These are phyloP conservation scores for Lampris incognitus DNA, from an alignment of 2,113 vertebrate species.

Conservation along the genomic window DNA sequence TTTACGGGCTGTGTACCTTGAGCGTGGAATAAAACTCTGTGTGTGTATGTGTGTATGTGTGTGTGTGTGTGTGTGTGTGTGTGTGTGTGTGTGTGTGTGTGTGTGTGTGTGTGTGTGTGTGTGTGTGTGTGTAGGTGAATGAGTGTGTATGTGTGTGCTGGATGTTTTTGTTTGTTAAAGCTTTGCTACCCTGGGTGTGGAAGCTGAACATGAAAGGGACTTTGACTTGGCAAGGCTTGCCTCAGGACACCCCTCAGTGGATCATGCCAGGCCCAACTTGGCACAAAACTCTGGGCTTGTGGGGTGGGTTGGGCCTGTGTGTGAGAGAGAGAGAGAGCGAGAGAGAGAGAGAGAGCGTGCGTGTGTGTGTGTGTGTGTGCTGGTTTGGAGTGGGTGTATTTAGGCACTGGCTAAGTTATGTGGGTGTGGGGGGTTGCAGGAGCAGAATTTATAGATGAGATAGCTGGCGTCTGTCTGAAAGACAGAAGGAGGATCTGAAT, in stretches of 20 bases:
- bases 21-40: conserved; percentile 32
- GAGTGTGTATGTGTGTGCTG: background rate
- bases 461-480: conserved; percentile 45
- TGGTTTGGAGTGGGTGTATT: conserved; percentile 49
- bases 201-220: conserved; percentile 83
- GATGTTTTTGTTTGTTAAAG: conserved; percentile 65
- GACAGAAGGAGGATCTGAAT: conserved; percentile 55
- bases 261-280: conserved; percentile 88
- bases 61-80: conserved; percentile 36
- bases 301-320: conserved; percentile 84
- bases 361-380: background rate
- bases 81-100: conserved; percentile 33
- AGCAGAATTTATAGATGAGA: conserved; percentile 49
- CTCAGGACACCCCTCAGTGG: conserved; percentile 90
- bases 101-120: conserved; percentile 21
- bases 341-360: conserved; percentile 4
- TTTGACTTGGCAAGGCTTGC: conserved; percentile 87
- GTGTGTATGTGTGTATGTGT: conserved; percentile 37
- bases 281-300: conserved; percentile 83
- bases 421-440: conserved; percentile 25
- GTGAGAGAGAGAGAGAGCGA: conserved; percentile 34
- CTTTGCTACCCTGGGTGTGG: conserved; percentile 74
- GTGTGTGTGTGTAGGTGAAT: conserved; percentile 24
- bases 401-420: conserved; percentile 52
- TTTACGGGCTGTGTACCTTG: conserved; percentile 45